phyloP scores from a whole-genome alignment of 2,113 vertebrate genomes.

The Dromiciops gliroides region DNA sequence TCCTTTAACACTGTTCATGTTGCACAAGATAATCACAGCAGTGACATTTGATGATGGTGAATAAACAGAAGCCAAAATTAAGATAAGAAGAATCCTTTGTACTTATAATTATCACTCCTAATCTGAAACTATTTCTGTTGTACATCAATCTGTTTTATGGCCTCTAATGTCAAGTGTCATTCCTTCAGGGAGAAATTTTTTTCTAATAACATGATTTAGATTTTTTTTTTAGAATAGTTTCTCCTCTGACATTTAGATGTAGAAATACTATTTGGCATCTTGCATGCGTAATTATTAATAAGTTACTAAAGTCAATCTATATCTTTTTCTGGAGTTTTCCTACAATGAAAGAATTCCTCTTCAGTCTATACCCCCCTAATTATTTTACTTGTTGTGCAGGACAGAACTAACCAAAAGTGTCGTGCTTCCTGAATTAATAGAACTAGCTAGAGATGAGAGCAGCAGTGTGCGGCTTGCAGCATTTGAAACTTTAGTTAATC shows the following conservation, averaged over 20 bases:
- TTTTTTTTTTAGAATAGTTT: conserved; percentile 27
- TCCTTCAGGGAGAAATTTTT: conserved; percentile 6
- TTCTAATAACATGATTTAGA: background rate
- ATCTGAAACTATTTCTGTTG: background rate
- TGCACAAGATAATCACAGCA: background rate
- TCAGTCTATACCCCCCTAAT: conserved; percentile 35
- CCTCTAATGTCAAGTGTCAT: background rate
- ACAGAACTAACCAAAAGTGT: conserved; percentile 90
- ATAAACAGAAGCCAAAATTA: background rate
- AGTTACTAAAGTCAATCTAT: conserved; percentile 10
- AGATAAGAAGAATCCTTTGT: background rate
- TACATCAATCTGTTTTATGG: background rate
- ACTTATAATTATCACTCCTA: background rate
- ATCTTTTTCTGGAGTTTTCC: conserved; percentile 6
- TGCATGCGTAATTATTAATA: background rate
- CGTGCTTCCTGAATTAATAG: conserved; percentile 93
- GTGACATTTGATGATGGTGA: background rate
- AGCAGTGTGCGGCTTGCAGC: conserved; percentile 92
- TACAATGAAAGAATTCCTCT: conserved; percentile 29
- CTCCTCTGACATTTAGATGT: background rate
- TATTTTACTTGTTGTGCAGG: conserved; percentile 81
- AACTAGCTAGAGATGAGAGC: conserved; percentile 91
- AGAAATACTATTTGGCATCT: conserved; percentile 13
- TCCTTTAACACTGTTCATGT: background rate
- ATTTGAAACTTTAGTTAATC: conserved; percentile 93